Evolutionary conservation across 2,113 vertebrate genomes (phyloP).

Genomic region (Setophaga kirtlandii): DNA sequence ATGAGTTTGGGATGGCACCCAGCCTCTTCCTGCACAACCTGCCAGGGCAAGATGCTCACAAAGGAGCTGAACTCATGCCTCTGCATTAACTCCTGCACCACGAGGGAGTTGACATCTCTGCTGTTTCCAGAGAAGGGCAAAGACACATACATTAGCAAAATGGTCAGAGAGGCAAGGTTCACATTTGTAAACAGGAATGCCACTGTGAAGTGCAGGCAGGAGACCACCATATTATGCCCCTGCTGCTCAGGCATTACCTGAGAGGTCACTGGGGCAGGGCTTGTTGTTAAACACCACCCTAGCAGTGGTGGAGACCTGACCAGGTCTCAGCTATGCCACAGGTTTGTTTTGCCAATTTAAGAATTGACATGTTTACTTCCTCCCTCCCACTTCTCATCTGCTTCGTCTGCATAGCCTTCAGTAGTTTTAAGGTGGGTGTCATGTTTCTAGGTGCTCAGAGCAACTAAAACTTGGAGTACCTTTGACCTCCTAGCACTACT

Average conservation of each 20-base stretch:
- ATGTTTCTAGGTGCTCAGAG: neutral
- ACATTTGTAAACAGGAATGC: neutral
- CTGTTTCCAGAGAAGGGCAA: neutral
- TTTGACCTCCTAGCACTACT: neutral
- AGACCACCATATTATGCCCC: rapidly evolving
- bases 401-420: neutral
- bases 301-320: neutral
- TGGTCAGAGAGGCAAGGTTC: neutral
- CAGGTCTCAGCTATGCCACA: neutral
- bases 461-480: neutral
- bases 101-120: neutral
- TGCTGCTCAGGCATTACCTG: rapidly evolving
- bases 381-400: neutral
- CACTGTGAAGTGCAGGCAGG: neutral
- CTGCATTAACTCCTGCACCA: neutral
- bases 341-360: neutral
- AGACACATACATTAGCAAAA: neutral
- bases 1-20: neutral
- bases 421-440: neutral
- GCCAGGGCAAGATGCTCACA: neutral
- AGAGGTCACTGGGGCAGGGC: neutral
- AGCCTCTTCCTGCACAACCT: neutral
- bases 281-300: rapidly evolving
- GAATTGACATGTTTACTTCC: neutral
- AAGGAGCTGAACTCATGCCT: neutral